Base-by-base conservation (phyloP, 2,113 vertebrate species). In the Prinia subflava region DNA sequence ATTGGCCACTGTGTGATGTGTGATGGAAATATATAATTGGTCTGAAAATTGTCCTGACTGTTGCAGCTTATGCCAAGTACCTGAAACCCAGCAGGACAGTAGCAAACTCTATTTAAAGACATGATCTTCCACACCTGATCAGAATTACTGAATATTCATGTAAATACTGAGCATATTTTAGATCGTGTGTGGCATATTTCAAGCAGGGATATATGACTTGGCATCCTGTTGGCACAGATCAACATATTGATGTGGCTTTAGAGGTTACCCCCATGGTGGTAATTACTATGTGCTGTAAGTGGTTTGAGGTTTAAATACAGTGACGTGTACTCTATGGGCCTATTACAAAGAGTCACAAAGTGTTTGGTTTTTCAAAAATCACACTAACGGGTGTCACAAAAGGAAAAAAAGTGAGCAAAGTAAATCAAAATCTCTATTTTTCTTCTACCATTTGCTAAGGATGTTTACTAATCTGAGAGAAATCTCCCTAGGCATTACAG, bases 1-100 rank as follows among this genome's bases (percentile, higher is more conserved):
- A 73, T 64, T 5, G 4, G 75, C 83, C 80, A 83, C 83, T 90
- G 78, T 39, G 39, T 39, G 39, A 75, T 77, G 57, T 83, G 86
- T 91, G 90, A 95, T 79, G 63, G 69, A 69, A 95, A 92, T 83
- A 70, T 22, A 12, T 39, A 88, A 95, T 37, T 86, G 70, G 42
- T 92, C 70, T 93, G 88, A 87, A 89, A 90, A 89, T 10, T 71
- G 55, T 42, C 71, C 65, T 69, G 25, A 68, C 31, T 63, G 10
- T 46, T 67, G 68, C 37, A 60, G 68, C 39, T 89, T 89, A 57
- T 49, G 69, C 67, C 55, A 82, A 80, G 80, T 86, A 90, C 84
- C 89, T 81, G 88, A 89, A 92, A 87, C 37, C 23, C 52, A 65
- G 89, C n/a, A 73, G 59, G 39, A 78, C 22, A 35, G 67, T 55